Evolutionary conservation across 2,797 vertebrate species (phyloP).

Genomic region (Lycodopsis pacificus): DNA sequence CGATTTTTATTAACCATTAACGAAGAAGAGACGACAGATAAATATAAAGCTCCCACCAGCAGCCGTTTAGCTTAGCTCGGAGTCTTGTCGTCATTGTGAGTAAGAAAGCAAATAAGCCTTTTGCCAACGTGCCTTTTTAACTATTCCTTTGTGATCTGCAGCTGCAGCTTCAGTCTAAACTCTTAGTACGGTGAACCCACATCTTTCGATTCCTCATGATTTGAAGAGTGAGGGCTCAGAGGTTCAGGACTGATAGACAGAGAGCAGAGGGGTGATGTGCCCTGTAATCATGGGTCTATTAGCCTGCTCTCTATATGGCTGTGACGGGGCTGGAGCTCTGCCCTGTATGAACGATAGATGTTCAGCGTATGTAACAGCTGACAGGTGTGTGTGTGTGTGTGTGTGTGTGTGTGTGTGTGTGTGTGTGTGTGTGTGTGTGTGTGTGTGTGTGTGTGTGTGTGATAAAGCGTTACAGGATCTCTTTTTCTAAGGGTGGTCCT

Average conservation of each 20-base stretch:
- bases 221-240: conserved; percentile 7
- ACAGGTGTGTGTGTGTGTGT: conserved; percentile 42
- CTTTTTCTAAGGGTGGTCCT: neutral
- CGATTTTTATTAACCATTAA: neutral
- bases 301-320: conserved; percentile 59
- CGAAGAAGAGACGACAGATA: neutral
- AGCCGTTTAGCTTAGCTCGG: neutral
- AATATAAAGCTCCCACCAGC: neutral
- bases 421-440: conserved; percentile 23
- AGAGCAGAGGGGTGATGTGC: conserved; percentile 51
- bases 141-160: neutral
- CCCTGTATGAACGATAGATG: conserved; percentile 45
- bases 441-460: neutral
- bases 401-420: too few relatives aligned
- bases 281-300: conserved; percentile 81
- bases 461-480: neutral
- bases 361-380: conserved; percentile 51
- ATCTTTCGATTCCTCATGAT: conserved; percentile 7
- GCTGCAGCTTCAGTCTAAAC: neutral
- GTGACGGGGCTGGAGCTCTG: conserved; percentile 51
- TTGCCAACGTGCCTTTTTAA: neutral
- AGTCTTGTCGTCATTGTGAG: neutral
- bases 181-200: neutral
- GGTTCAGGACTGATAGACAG: conserved; percentile 33
- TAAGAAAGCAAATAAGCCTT: neutral